Evolutionary conservation across 2,113 vertebrate species (phyloP).

Genomic region (Plestiodon gilberti): DNA sequence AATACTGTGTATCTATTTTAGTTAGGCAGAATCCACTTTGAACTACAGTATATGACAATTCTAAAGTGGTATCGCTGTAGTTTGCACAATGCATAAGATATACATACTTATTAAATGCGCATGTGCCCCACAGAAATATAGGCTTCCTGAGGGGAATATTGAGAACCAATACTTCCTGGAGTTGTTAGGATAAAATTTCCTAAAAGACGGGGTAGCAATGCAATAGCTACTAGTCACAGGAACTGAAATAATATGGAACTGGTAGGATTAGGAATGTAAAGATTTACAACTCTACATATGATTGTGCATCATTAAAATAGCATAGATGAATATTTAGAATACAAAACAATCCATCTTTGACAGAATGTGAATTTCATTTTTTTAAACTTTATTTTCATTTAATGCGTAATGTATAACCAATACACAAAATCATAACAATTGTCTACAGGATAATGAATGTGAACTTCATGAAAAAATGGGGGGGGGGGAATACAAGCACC

Average conservation of each 20-base stretch:
- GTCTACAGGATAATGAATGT: too few species aligned
- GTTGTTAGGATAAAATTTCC: background rate
- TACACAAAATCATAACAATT: too few species aligned
- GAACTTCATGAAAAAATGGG: background rate
- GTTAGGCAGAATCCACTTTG: too few species aligned
- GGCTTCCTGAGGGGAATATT: background rate
- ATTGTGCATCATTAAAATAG: constrained; percentile 38
- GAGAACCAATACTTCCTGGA: background rate
- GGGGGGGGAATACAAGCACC: background rate
- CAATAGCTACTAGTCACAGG: background rate
- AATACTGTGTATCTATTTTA: too few species aligned
- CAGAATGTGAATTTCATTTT: constrained; percentile 4
- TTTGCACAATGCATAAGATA: too few species aligned
- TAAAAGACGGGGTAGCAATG: background rate
- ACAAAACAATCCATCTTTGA: background rate
- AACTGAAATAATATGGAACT: constrained; percentile 33
- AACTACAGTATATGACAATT: too few species aligned
- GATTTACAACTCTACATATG: constrained; percentile 24
- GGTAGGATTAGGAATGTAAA: background rate
- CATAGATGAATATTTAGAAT: constrained; percentile 34
- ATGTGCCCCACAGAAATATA: background rate
- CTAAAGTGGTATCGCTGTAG: too few species aligned
- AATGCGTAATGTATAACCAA: too few species aligned
- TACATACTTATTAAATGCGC: background rate
- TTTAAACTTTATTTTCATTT: too few species aligned